These are phyloP conservation scores for Neomonachus schauinslandi DNA, from an alignment of 2,113 vertebrate genomes.

Conservation along the genomic window DNA sequence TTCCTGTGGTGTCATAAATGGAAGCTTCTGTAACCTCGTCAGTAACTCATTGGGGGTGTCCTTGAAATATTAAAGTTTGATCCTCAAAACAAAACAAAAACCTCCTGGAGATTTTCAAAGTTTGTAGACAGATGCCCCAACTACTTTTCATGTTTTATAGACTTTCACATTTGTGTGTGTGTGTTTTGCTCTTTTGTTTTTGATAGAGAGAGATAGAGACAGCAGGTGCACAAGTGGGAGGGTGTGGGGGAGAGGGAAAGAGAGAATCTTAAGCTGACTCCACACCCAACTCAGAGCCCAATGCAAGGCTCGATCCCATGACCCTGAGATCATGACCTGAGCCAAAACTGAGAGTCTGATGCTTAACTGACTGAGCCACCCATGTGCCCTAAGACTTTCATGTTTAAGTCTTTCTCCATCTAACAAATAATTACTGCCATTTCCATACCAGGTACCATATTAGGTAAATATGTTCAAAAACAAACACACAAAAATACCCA, in stretches of 20 bases:
- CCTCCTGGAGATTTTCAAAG: background rate
- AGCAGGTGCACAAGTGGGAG: background rate
- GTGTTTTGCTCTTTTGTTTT: background rate
- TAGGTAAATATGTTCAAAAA: background rate
- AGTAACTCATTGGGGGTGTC: background rate
- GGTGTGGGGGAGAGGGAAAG: background rate
- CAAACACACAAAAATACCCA: background rate
- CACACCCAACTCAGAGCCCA: background rate
- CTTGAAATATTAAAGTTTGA: background rate
- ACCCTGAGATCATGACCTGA: background rate
- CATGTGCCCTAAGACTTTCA: background rate
- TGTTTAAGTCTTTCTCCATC: background rate
- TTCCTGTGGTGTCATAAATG: background rate
- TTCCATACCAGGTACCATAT: background rate
- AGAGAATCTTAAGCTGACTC: background rate
- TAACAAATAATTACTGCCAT: background rate
- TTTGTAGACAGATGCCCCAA: background rate
- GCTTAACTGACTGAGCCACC: background rate
- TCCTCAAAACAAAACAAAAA: background rate
- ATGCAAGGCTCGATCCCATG: background rate
- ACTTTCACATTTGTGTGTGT: background rate
- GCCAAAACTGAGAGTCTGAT: background rate
- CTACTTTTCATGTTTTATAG: background rate
- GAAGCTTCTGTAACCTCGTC: background rate
- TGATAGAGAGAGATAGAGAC: background rate